These are phyloP conservation scores for Cheilinus undulatus DNA, from an alignment of 2,113 vertebrate genomes.

Conservation along the genomic window DNA sequence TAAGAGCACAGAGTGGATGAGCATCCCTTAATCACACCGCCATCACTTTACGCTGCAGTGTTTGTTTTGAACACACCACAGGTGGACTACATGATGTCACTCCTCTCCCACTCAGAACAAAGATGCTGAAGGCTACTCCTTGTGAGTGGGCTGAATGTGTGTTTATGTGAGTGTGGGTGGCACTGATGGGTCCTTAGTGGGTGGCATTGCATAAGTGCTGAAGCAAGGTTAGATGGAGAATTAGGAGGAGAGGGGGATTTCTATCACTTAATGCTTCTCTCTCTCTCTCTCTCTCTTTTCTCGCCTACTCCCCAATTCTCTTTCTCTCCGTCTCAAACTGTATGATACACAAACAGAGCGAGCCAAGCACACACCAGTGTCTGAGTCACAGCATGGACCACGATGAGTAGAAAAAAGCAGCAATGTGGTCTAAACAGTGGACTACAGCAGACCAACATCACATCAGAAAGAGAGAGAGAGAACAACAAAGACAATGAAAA, in stretches of 20 bases:
- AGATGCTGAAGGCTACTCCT: conserved; percentile 60
- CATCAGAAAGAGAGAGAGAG: conserved; percentile 7
- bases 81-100: conserved; percentile 70
- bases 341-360: conserved; percentile 5
- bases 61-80: conserved; percentile 60
- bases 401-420: conserved; percentile 30
- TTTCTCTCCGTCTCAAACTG: conserved; percentile 22
- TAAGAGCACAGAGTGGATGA: too few relatives aligned
- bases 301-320: conserved; percentile 4
- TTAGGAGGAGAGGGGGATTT: conserved; percentile 17
- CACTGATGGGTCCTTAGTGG: conserved; percentile 66
- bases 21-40: background rate
- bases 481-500: conserved; percentile 8
- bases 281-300: background rate
- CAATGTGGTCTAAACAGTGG: too few relatives aligned
- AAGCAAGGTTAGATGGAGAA: conserved; percentile 50
- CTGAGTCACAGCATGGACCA: conserved; percentile 50
- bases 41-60: conserved; percentile 10
- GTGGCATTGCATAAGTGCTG: conserved; percentile 70
- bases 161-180: conserved; percentile 42
- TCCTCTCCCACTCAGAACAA: conserved; percentile 62
- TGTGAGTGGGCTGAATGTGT: conserved; percentile 54
- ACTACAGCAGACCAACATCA: too few relatives aligned
- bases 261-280: conserved; percentile 17
- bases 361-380: conserved; percentile 23